Evolutionary conservation across 2,797 vertebrate species (phyloP), one percentile per base, ranked within the genome.

Genomic region (Fistularia commersonii): DNA sequence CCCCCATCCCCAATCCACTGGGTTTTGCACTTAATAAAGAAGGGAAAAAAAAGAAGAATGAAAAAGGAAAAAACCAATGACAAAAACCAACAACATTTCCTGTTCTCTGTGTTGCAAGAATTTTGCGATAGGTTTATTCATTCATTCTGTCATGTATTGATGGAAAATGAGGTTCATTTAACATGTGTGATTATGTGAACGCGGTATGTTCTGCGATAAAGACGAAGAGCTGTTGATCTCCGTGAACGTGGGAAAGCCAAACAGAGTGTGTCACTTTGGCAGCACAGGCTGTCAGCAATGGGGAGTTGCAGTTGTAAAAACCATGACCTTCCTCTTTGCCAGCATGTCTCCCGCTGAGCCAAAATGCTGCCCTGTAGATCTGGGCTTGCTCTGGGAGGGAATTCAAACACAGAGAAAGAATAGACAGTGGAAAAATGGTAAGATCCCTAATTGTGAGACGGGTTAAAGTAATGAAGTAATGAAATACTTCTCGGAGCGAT

Each of bases 171-270:
- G 58, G 45, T 48, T 54, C 51, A 54, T 7, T 14, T 2, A 11
- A 45, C 41, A 41, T 34, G 47, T 72, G 47, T 38, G 66, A 50
- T 58, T 48, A 58, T 51, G 61, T 64, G 73, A 56, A 60, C 47
- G 65, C 47, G 72, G 48, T 32, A 7, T 61, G 66, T 69, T 50
- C 61, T 6, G 62, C 69, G 81, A 83, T 84, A 80, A 82, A 87
- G 76, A 86, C 71, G 33, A 72, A 80, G 82, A 61, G 72, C 72
- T 41, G 70, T 69, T 70, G 68, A 74, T 69, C 80, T 83, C 64
- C 64, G 75, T 82, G 77, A 87, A 87, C 81, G 84, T 90, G 86
- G 87, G 86, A 87, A 88, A 89, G 83, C 87, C 85, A 88, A 88
- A 89, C 84, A 88, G 76, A 86, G 83, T 86, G 82, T 87, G 84